Base-by-base conservation (phyloP, 2,797 vertebrate genomes). In the Eulemur mongoz region DNA sequence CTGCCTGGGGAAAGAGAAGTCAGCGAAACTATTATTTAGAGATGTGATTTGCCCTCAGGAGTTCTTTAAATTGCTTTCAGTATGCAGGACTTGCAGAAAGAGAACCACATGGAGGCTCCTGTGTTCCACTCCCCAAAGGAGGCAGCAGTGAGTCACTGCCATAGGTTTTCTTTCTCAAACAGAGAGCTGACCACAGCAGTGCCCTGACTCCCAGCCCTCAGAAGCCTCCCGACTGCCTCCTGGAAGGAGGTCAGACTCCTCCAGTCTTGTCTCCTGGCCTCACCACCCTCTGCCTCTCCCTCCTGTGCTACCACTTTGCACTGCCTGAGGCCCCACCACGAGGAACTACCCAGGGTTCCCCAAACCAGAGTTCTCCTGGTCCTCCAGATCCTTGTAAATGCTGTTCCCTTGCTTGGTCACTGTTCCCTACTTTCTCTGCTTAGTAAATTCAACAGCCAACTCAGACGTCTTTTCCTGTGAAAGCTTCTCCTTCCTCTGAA, bases 1-100 rank as follows among this genome's bases (percentile, higher is more conserved):
- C 99, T 99, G 54, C 99, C 99, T 99, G 98, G 65, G 80, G 96
- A 97, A 0, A 69, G 32, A 95, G 91, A 96, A 75, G 35, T 32
- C 63, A 85, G 87, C 88, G 78, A 89, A 50, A 45, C 27, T 76
- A 61, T 87, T 25, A 61, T 25, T 76, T 82, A 86, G 65, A 92
- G 45, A 72, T 14, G 40, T 15, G 27, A 59, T 7, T 35, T 67
- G 14, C 22, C 27, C 11, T 63, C 25, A n/a, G 86, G 73, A 82
- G 63, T 45, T 80, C 48, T 43, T 84, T 22, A 48, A 80, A 30
- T 35, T 72, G 67, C 63, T 78, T 85, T 86, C 13, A 30, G 63
- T 61, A 40, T 5, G 23, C 4, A 85, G 73, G 57, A 40, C 45
- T 76, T 67, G 22, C 52, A 0, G 35, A 45, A 87, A 65, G 65